Evolutionary conservation across 2,888 invertebrate genomes (phyloP), one percentile per base, ranked within the genome.

Genomic region (Hylaea fasciaria): DNA sequence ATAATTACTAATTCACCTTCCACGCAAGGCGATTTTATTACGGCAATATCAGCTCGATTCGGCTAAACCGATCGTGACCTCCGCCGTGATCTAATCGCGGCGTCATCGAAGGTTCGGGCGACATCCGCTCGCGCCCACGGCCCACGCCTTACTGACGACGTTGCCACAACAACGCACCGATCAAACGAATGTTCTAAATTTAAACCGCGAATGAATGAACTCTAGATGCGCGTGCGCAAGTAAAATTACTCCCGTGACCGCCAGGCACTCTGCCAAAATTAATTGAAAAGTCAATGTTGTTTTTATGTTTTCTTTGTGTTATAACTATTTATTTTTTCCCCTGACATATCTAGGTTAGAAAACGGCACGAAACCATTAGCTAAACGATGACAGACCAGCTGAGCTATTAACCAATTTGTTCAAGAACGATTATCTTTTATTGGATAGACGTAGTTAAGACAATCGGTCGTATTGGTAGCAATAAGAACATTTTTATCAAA

Each of bases 171-270:
- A 77, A 49, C 29, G 22, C 10, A 52, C 40, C 37, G 16, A 35
- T 35, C 22, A 60, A 13, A 28, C 41, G 69, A 72, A 68, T 70
- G 70, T 80, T 84, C 86, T 85, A 85, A 78, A 79, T 82, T 78
- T 84, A 83, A 81, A 79, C 48, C 57, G 70, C 72, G 84, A 84
- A 87, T 90, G 88, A 89, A 89, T 89, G 89, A 89, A 89, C 88
- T 86, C 78, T 80, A 74, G 77, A 80, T 83, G 88, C 85, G 86
- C 78, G 80, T 73, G 80, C 83, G 82, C 81, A 72, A 71, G 68
- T 71, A 77, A 82, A 87, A 83, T 86, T 78, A 73, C 71, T 70
- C 71, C 57, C 72, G 72, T 81, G 82, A 82, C 84, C 81, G 81
- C 72, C 82, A 78, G 78, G 75, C 81, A 65, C 50, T 57, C 52